Percentiles rank a stretch among this genome's conserved stretches.
phyloP scores from a whole-genome alignment of 2,113 vertebrate species.

The Perca fluviatilis region DNA sequence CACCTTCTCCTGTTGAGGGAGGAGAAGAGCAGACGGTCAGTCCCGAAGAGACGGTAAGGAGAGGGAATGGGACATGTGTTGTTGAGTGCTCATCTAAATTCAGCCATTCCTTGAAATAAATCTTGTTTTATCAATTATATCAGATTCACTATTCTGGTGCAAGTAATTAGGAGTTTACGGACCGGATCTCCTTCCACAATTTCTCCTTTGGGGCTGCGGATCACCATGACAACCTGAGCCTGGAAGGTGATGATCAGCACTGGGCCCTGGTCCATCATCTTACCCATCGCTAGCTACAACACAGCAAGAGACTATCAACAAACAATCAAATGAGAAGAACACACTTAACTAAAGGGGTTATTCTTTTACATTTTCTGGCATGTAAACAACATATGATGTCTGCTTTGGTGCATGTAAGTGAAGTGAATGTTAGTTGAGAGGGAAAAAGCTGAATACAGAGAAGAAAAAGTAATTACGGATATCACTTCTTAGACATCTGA shows the following conservation, averaged over 20 bases:
- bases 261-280: constrained; percentile 98
- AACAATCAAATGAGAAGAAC: constrained; percentile 2
- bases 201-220: constrained; percentile 91
- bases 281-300: constrained; percentile 94
- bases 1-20: constrained; percentile 91
- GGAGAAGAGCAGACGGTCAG: constrained; percentile 28
- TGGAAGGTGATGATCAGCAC: constrained; percentile 98
- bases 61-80: not conserved
- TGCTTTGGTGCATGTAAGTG: not conserved
- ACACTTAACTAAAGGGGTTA: not conserved
- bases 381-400: not conserved
- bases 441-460: not conserved
- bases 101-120: constrained; percentile 11
- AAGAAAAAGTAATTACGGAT: not conserved
- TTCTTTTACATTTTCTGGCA: not conserved
- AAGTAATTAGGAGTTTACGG: constrained; percentile 71
- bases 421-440: not conserved
- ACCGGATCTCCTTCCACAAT: constrained; percentile 96
- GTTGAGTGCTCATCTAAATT: constrained; percentile 13
- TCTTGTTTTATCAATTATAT: constrained; percentile 1
- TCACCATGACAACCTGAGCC: constrained; percentile 95
- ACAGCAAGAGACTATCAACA: not conserved
- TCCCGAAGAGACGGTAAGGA: not conserved
- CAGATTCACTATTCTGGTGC: constrained; percentile 8
- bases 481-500: not conserved